Conservation (phyloP, 2,113 vertebrate species). For the Anarhynchus alexandrinus region DNA sequence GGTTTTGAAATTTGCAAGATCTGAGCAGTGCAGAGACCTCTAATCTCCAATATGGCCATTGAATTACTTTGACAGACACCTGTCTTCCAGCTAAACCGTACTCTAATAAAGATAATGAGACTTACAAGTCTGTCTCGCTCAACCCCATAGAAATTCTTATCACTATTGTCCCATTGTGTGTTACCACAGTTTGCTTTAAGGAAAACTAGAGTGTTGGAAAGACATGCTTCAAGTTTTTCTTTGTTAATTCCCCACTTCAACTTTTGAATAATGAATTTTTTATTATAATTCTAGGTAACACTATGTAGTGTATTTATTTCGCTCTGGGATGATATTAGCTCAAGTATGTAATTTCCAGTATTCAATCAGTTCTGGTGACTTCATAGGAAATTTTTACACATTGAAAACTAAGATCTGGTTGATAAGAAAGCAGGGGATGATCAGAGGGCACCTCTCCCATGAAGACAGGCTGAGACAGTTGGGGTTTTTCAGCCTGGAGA, state of each 20-base stretch:
- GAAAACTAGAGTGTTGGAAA: not conserved
- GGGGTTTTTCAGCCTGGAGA: no score
- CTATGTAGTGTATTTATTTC: not conserved
- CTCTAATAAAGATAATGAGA: not conserved
- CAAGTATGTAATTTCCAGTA: not conserved
- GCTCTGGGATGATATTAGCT: not conserved
- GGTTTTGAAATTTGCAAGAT: not conserved
- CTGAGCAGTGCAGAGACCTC: not conserved
- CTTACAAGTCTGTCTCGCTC: not conserved
- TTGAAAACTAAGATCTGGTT: not conserved
- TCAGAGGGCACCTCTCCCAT: no score
- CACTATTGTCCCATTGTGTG: not conserved
- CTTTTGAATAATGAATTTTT: not conserved
- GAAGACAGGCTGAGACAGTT: no score
- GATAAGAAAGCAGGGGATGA: no score
- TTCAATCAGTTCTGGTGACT: not conserved
- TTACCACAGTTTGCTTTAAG: not conserved
- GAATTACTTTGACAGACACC: not conserved
- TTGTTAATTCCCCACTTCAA: not conserved
- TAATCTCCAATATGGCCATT: not conserved
- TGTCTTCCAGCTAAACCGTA: not conserved
- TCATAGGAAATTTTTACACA: not conserved
- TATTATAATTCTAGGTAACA: not conserved
- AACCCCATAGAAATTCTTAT: not conserved
- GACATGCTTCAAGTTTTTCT: not conserved